Percentiles rank a stretch among this genome's conserved stretches.
phyloP scores from a whole-genome alignment of 2,797 vertebrate genomes.

The Tragopan temminckii region DNA sequence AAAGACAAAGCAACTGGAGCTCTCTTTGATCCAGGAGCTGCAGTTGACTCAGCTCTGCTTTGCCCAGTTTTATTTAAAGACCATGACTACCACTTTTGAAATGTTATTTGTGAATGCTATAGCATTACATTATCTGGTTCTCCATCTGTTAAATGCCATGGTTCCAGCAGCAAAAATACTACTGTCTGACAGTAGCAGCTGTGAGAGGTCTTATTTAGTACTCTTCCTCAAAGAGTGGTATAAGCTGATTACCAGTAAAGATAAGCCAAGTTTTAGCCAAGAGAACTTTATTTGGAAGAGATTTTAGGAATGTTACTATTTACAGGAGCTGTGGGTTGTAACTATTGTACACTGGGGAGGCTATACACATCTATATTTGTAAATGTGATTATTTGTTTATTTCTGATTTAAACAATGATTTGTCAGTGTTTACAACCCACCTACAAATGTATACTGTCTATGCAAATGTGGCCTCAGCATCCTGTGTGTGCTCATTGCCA shows the following conservation, averaged over 20 bases:
- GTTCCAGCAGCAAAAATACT: constrained; percentile 42
- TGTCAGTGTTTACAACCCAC: not conserved
- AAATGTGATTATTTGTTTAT: constrained; percentile 7
- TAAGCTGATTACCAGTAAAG: not conserved
- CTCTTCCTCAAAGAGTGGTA: constrained; percentile 20
- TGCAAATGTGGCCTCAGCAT: not conserved
- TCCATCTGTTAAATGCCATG: constrained; percentile 37
- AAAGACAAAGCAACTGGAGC: not conserved
- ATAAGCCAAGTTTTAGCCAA: constrained; percentile 29
- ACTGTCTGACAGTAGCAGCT: constrained; percentile 31
- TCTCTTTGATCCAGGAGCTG: not conserved
- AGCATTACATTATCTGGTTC: constrained; percentile 49
- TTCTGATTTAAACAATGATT: not conserved
- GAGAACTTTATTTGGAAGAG: not conserved
- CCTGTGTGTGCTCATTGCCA: not conserved
- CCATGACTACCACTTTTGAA: constrained; percentile 36
- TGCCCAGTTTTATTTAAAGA: constrained; percentile 56
- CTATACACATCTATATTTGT: not conserved
- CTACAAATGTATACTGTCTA: not conserved
- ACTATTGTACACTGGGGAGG: not conserved
- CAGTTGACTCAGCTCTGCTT: constrained; percentile 18
- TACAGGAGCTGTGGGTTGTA: not conserved
- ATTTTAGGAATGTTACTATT: not conserved
- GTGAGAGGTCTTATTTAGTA: constrained; percentile 36
- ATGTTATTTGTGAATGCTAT: constrained; percentile 15